phyloP scores from a whole-genome alignment of 2,888 invertebrate genomes.

The Acanthopleura granulata region DNA sequence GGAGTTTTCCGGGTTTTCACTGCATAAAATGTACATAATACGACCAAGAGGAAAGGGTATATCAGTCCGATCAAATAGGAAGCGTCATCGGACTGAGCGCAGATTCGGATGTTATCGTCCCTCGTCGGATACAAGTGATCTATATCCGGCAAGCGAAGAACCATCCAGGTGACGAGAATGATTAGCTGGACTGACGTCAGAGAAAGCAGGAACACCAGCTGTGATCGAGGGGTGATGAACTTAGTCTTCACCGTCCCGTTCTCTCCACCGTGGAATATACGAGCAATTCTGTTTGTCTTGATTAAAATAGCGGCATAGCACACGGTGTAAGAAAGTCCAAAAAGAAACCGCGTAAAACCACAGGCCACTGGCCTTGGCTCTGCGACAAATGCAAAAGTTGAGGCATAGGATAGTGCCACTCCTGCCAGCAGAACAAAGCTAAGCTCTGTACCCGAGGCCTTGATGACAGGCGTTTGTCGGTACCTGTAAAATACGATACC shows the following conservation, averaged over 20 bases:
- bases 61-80: conserved; percentile 72
- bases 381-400: conserved; percentile 73
- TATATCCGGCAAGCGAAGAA: conserved; percentile 70
- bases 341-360: conserved; percentile 72
- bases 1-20: conserved; percentile 75
- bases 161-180: conserved; percentile 72
- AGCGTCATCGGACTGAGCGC: conserved; percentile 70
- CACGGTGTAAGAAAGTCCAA: conserved; percentile 73
- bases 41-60: conserved; percentile 73
- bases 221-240: conserved; percentile 69
- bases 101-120: conserved; percentile 60
- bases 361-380: conserved; percentile 71
- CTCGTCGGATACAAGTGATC: conserved; percentile 68
- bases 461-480: conserved; percentile 74
- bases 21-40: conserved; percentile 74
- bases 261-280: conserved; percentile 71
- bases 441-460: conserved; percentile 74
- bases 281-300: conserved; percentile 74
- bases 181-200: conserved; percentile 71
- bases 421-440: conserved; percentile 72
- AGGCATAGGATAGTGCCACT: conserved; percentile 72
- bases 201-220: conserved; percentile 72
- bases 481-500: conserved; percentile 72
- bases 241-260: conserved; percentile 68
- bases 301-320: conserved; percentile 74